Evolutionary conservation across 2,888 invertebrate genomes (phyloP).

Genomic region (Gerris lacustris): DNA sequence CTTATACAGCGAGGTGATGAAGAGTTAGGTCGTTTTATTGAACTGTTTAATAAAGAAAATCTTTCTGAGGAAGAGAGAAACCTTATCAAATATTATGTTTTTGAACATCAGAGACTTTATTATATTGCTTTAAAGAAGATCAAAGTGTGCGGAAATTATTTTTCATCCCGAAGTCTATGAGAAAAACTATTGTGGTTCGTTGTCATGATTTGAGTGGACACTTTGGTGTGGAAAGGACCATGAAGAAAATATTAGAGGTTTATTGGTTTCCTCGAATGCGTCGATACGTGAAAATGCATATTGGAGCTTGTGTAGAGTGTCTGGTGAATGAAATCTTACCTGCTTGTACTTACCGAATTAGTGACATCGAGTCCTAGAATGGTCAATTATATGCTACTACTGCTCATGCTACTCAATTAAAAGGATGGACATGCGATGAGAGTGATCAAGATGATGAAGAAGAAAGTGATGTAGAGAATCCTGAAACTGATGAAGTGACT

Average conservation of each 20-base stretch:
- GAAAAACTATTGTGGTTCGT: neutral
- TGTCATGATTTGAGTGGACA: neutral
- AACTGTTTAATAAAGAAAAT: neutral
- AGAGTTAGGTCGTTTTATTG: neutral
- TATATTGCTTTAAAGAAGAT: too few species aligned
- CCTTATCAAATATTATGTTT: neutral
- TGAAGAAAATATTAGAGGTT: neutral
- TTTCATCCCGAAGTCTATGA: neutral
- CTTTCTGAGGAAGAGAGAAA: neutral
- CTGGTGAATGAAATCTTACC: neutral
- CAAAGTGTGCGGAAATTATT: too few species aligned
- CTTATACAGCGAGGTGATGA: neutral
- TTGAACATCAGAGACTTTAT: neutral
- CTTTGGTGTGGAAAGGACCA: neutral
- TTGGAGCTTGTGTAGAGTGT: neutral
- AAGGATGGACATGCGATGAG: too few species aligned
- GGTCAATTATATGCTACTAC: too few species aligned
- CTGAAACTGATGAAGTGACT: too few species aligned
- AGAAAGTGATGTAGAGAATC: too few species aligned
- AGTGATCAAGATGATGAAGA: too few species aligned
- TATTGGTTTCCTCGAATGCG: neutral
- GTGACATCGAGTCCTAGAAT: too few species aligned
- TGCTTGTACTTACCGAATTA: too few species aligned
- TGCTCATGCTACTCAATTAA: too few species aligned
- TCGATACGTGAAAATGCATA: neutral